Evolutionary conservation across 2,797 vertebrate species (phyloP).

Genomic region (Syndactyla subalaris): DNA sequence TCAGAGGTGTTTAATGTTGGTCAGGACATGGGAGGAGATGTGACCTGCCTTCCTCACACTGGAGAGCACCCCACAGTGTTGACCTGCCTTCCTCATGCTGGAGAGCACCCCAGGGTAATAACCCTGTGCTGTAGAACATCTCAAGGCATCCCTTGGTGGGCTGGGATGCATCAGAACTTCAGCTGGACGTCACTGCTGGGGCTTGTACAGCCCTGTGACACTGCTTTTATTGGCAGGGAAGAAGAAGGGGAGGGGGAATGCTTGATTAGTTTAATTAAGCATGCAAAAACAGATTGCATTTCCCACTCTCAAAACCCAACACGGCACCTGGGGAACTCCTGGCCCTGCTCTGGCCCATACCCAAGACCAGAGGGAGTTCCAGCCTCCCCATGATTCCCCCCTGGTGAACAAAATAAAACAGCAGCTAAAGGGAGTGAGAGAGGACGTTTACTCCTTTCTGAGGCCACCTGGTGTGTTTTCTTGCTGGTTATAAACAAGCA

Average conservation of each 20-base stretch:
- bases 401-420: not conserved
- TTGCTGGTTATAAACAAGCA: not conserved
- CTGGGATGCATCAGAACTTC: not conserved
- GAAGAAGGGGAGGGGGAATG: not conserved
- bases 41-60: not conserved
- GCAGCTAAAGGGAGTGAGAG: fast-evolving
- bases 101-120: fast-evolving
- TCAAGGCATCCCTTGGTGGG: not conserved
- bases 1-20: not conserved
- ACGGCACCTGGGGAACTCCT: not conserved
- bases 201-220: fast-evolving
- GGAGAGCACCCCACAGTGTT: not conserved
- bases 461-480: not conserved
- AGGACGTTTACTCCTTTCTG: not conserved
- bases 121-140: not conserved
- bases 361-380: not conserved
- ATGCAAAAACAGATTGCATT: not conserved
- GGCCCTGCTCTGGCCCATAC: not conserved
- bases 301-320: not conserved
- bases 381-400: fast-evolving
- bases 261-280: not conserved
- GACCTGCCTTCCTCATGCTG: fast-evolving
- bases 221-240: not conserved
- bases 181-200: fast-evolving
- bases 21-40: not conserved